Base-by-base conservation (phyloP, 2,797 vertebrate species). In the Semotilus atromaculatus region DNA sequence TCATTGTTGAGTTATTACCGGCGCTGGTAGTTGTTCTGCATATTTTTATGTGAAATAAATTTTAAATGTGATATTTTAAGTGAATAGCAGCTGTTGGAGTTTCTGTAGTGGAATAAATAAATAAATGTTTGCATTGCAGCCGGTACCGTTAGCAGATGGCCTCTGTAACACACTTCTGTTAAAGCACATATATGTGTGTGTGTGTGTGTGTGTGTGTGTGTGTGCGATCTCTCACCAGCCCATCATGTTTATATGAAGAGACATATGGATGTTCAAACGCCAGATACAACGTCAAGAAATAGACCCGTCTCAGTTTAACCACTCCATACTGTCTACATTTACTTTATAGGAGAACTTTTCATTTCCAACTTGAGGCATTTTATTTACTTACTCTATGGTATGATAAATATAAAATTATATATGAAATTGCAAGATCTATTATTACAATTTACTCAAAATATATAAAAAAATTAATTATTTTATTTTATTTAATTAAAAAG, bases 91-190 rank as follows among this genome's bases (percentile, higher is more conserved):
- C 80, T 85, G 83, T 72, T 40, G 19, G 34, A 43, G 60, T 85
- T 78, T 82, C 40, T 81, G 74, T 67, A 16, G 16, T 34, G 31
- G 51, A 75, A 51, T 51, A 58, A 67, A 80, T 87, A 66, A 53
- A 84, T 29, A 71, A 53, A 26, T 84, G 53, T 87, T 87, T 81
- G 64, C 66, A 5, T 68, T 38, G 5, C 53, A 26, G 85, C 53
- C 45, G 26, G 26, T 18, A 86, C 78, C 86, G 91, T 86, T 90
- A 93, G 88, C 91, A 93, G 81, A 88, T 93, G 91, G 74, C 86
- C 66, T 80, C 26, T 62, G 60, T 29, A 62, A 26, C 26, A 29
- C 26, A 0, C 62, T 64, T 86, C 19, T 81, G 29, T 74, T 67
- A 74, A 80, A 86, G 88, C 83, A 73, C 74, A 85, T 76, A 72